Base-by-base conservation (phyloP, 2,113 vertebrate genomes). In the Calcarius ornatus region DNA sequence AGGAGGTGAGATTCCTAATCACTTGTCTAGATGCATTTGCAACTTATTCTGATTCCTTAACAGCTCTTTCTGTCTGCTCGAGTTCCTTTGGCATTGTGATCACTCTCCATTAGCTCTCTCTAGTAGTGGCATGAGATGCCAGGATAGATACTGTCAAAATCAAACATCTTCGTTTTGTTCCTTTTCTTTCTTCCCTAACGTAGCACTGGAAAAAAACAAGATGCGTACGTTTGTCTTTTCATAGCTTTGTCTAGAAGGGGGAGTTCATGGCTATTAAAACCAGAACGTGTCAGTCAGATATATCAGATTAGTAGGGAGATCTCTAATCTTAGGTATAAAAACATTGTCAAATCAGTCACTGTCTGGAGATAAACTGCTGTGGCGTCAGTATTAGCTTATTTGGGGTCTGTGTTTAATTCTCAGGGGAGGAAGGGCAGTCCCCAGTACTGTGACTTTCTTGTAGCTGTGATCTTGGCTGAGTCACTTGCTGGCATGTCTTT, bases 71-170 rank as follows among this genome's bases (percentile, higher is more conserved):
- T 82, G 78, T 91, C 96, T 93, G 69, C 76, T 80, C 1, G 0
- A 45, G 86, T 93, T 96, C 69, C 80, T 95, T 94, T 96, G 90
- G 92, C 94, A 90, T 94, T 95, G 88, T 95, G 90, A 93, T 96
- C 90, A 80, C 68, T 96, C 85, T 95, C 83, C 69, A 92, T 91
- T 96, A 96, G 90, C 64, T 91, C 64, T 91, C 2, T 27, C 25
- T 92, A 92, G 65, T 31, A 92, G 83, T 96, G 86, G 91, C 92
- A 77, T 81, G 86, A 94, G 95, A 96, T 94, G 90, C 81, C 81
- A 91, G 78, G 77, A 94, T 87, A 97, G 91, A 96, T 95, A 84
- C 76, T 97, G 94, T 96, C 96, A 96, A 94, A 96, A 94, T 91
- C 86, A 88, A 92, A 90, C 4, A 16, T 92, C 96, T 96, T 95